Conservation (phyloP, 2,797 vertebrate genomes). For the Ibycter americanus region DNA sequence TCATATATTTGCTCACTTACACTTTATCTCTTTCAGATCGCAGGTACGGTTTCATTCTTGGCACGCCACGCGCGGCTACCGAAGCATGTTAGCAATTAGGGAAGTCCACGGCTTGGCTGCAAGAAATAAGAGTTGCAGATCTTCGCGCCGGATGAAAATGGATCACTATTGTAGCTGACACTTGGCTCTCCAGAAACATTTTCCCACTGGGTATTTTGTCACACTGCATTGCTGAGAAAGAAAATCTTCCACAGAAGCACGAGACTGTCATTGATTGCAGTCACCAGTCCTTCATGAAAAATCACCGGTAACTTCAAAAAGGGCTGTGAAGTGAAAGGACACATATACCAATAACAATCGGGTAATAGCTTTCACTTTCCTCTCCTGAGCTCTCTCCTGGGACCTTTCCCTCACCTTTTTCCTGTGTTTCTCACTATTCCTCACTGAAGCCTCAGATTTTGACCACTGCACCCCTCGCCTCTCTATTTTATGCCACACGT, state of each 20-base stretch:
- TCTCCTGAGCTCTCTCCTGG: background rate
- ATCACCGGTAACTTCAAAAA: background rate
- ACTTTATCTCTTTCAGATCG: background rate
- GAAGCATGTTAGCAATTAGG: background rate
- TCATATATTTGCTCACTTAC: background rate
- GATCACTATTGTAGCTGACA: background rate
- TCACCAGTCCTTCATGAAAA: background rate
- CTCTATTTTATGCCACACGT: background rate
- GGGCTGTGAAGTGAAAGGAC: background rate
- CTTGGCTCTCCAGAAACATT: background rate
- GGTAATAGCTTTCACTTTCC: background rate
- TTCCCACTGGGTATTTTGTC: background rate
- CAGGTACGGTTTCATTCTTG: conserved; percentile 18
- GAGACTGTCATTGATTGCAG: background rate
- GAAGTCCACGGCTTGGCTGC: background rate
- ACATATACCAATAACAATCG: background rate
- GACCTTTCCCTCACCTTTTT: background rate
- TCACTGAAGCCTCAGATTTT: background rate
- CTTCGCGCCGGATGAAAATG: background rate
- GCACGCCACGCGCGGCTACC: rapidly evolving
- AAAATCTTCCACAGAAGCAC: background rate
- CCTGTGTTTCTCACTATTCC: background rate
- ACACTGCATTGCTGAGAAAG: background rate
- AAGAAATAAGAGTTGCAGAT: background rate
- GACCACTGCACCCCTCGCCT: background rate